Evolutionary conservation across 2,888 invertebrate genomes (phyloP), one percentile per base, ranked within the genome.

Genomic region (Ernsta delagoae): DNA sequence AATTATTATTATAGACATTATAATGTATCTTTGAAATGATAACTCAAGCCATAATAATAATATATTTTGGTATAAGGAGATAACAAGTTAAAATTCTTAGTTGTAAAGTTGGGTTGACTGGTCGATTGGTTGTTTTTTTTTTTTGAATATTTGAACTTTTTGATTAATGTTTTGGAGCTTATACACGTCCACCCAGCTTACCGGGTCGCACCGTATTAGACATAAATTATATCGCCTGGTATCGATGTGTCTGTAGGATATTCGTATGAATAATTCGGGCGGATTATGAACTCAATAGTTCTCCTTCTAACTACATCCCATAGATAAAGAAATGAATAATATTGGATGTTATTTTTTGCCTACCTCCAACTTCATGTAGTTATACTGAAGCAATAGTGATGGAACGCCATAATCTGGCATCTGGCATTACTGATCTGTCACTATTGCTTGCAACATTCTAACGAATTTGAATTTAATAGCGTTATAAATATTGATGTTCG

Each of bases 11-110:
- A 81, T 82, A 90, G 83, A 89, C 60, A 82, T 85, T 83, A 85
- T 82, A 84, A 86, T 88, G 87, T 89, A 91, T 90, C 89, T 91
- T 89, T 80, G 85, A 89, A 89, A 86, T 85, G 83, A 87, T 85
- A 89, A 90, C 85, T 86, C 86, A 86, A 90, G 92, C 92, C 92
- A 36, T 36, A 36, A 93, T 93, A 93, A 92, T 92, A 90, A 92
- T 91, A 91, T 92, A 92, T 92, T 93, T 93, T 93, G 92, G 92
- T 91, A 93, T 92, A 92, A 92, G 90, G 81, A 85, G 81, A 80
- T 86, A 79, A 85, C 80, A 80, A 77, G 70, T 82, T 80, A 83
- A 60, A 86, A 83, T 85, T 85, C 75, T 83, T 88, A 85, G 85
- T 86, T 86, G 73, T 81, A 80, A 82, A 83, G 82, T 86, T 85